phyloP scores from a whole-genome alignment of 2,888 invertebrate genomes.

The Calliphora vomitoria region DNA sequence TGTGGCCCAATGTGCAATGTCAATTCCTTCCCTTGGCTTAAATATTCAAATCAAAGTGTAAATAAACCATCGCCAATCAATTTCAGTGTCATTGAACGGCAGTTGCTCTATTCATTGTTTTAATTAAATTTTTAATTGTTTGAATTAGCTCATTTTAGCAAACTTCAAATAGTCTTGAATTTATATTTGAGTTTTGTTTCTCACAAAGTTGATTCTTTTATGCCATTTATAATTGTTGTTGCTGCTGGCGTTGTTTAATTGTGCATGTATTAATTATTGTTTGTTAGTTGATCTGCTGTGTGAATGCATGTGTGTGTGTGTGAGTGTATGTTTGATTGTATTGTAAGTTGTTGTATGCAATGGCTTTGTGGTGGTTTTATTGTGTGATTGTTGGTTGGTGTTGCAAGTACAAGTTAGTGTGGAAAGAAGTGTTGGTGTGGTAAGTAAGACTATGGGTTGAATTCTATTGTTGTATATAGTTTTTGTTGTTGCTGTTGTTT shows the following conservation, averaged over 20 bases:
- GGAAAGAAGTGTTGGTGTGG: background rate
- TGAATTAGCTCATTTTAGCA: constrained; percentile 4
- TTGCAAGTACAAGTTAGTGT: constrained; percentile 29
- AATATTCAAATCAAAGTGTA: background rate
- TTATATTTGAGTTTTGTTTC: background rate
- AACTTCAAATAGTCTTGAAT: constrained; percentile 19
- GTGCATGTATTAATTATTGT: constrained; percentile 67
- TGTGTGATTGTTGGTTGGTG: constrained; percentile 51
- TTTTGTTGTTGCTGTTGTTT: background rate
- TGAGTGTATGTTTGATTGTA: background rate
- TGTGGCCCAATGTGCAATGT: background rate
- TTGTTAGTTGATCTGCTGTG: constrained; percentile 33
- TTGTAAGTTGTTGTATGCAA: constrained; percentile 23
- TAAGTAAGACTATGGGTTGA: background rate
- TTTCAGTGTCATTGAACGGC: constrained; percentile 31
- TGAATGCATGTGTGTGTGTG: background rate
- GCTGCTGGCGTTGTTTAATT: constrained; percentile 52
- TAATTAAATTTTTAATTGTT: constrained; percentile 20
- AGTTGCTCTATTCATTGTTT: background rate
- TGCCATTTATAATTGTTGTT: constrained; percentile 2
- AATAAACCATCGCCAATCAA: background rate
- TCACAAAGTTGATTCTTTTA: background rate
- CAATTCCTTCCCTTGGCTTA: background rate
- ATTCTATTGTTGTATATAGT: constrained; percentile 27
- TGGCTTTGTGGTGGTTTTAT: constrained; percentile 33